phyloP scores from a whole-genome alignment of 2,113 vertebrate species.

The Leucopternis melanops region DNA sequence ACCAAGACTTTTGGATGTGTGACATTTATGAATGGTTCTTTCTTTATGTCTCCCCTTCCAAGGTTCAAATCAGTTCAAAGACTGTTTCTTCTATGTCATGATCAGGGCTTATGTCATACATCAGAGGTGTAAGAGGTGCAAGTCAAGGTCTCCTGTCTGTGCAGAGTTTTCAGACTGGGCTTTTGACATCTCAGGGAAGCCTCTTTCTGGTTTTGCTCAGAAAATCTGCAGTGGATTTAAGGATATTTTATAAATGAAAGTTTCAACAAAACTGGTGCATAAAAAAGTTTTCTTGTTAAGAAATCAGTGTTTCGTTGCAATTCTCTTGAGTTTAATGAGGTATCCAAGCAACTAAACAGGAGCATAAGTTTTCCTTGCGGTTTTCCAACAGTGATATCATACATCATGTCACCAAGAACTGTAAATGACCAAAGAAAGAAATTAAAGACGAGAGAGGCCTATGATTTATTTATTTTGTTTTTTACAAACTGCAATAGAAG shows the following conservation, averaged over 20 bases:
- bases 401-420: neutral
- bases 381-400: neutral
- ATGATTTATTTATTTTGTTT: slow-evolving; percentile 33
- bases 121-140: neutral
- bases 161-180: neutral
- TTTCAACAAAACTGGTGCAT: neutral
- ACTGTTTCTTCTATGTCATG: neutral
- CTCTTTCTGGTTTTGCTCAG: neutral
- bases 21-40: neutral
- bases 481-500: neutral
- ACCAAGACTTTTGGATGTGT: neutral
- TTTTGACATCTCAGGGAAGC: neutral
- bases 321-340: slow-evolving; percentile 10
- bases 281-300: neutral
- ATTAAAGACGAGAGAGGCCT: slow-evolving; percentile 25
- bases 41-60: neutral
- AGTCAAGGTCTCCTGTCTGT: neutral
- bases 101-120: accelerated
- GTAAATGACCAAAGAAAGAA: slow-evolving; percentile 9
- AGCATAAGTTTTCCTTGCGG: neutral
- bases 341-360: neutral
- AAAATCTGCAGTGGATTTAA: neutral
- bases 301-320: neutral
- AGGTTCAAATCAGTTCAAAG: neutral
- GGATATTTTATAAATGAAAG: neutral